Base-by-base conservation (phyloP, 1,140 invertebrate genomes). In the Drosophila aff. region DNA sequence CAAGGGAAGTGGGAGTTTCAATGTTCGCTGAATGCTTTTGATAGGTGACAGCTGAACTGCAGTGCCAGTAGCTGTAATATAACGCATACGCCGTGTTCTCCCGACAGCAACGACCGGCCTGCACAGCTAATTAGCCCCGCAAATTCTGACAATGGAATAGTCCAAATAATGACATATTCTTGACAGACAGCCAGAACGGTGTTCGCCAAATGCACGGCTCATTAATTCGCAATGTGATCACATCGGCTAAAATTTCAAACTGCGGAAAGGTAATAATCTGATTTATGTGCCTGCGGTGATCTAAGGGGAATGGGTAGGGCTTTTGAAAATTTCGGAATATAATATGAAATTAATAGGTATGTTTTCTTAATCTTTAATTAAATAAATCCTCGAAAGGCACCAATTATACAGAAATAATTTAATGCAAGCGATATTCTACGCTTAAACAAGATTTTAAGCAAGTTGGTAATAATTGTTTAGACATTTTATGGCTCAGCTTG, bases 181-280 rank as follows among this genome's bases (percentile, higher is more conserved):
- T 89, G 84, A 84, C 81, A 89, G 52, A 40, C 53, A 55, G 81
- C 84, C 84, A 90, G 67, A 49, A 52, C 46, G 40, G 52, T 84
- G 81, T 71, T 72, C 44, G 47, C 60, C 61, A 89, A 78, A 74
- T 49, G 46, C 68, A 81, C 67, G 49, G 36, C 84, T 89, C 84
- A 87, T 87, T 87, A 81, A 81, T 65, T 75, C 41, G 55, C 58
- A 78, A 83, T 81, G 47, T 41, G 13, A 11, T 18, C 0, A 55
- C 43, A 28, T 18, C 21, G 11, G n/a, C 10, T 1, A 38, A 26
- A 4, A 8, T 16, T 0, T 58, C n/a, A 49, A 16, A 16, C 10
- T 21, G 16, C 15, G 8, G 18, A 28, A 43, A 66, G 46, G 38
- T 52, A 36, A 38, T 38, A 21, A 66, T 5, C 8, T 2, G 13